Base-by-base conservation (phyloP, 2,797 vertebrate genomes). In the Lepidocolaptes lacrymiger region DNA sequence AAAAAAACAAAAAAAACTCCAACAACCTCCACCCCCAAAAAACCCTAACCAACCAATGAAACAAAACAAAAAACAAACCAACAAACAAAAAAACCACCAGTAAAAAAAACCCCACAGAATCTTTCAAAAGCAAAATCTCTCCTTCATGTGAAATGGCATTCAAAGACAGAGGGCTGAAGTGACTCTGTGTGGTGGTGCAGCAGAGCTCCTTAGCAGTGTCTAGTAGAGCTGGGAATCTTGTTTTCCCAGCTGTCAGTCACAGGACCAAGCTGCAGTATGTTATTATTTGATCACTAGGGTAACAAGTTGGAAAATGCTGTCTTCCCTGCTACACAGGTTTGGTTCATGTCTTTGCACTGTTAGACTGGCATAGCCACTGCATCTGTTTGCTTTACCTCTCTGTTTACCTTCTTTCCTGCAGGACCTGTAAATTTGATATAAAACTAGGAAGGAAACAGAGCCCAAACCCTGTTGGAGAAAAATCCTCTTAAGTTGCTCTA, bases 251-350 rank as follows among this genome's bases (percentile, higher is more conserved):
- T 95, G 87, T 28, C 48, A 94, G 63, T 79, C 78, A 58, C 58
- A 58, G 28, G 17, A 58, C 72, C 24, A 67, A 83, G 48, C 49
- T 80, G 54, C 37, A 78, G 21, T 26, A 48, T 73, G 51, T 75
- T 85, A 56, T 67, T 88, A 27, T 51, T 89, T 69, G 67, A 69
- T 92, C 9, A 28, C 69, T 79, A 80, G 44, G 75, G 56, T 91
- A 86, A 92, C 56, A 74, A 63, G 80, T 43, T 88, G 66, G 69
- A 85, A 95, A 94, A 95, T 69, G 56, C 44, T 83, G 61, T 69
- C 41, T 86, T 30, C 1, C 1, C 56, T 1, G 9, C 51, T 75
- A 14, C 46, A 49, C 54, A 34, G 48, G 13, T 67, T 84, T 82
- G 37, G n/a, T 54, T 94, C 15, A 4, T 73, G 66, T 85, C 58